Base-by-base conservation (phyloP, 2,797 vertebrate genomes). In the Nyctibius grandis region DNA sequence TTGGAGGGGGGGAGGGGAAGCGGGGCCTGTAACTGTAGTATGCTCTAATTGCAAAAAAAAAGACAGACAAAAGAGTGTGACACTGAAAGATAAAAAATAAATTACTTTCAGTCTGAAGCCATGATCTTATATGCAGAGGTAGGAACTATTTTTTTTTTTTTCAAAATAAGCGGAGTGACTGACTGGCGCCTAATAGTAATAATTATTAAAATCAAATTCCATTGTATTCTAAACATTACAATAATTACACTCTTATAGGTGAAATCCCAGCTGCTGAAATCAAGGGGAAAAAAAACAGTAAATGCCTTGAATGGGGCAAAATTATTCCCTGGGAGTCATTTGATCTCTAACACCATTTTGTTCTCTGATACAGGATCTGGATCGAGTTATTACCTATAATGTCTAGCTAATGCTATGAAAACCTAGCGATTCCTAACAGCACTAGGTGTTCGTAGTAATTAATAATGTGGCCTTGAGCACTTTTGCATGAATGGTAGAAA, bases 201-300 rank as follows among this genome's bases (percentile, higher is more conserved):
- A 80, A 77, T 83, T 93, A 61, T 51, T 64, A 67, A 94, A 93
- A 75, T 74, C 21, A 88, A 84, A 91, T 88, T 81, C 31, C 44
- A 63, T 77, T 85, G 60, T 85, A n/a, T 89, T 81, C 73, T 80
- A 92, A 84, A 61, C 31, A 19, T 59, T 83, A 57, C 28, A 81
- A 9, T 73, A 64, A 81, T 89, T 89, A 70, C 13, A 34, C 4
- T 80, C 42, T 64, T 86, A 23, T 6, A 54, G 20, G 20, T 65
- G 48, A 85, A 93, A 88, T 67, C n/a, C 23, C n/a, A 67, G 68
- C 33, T 16, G 51, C 59, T 53, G 65, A 91, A 86, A 73, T 86
- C 26, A 69, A 75, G 15, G 7, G 18, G 1, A 21, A 26, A 51
- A 40, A 51, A 38, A 29, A 1, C 5, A n/a, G 9, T 60, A 51